Conservation (phyloP, 2,888 invertebrate genomes). For the Drosophila diplacantha region DNA sequence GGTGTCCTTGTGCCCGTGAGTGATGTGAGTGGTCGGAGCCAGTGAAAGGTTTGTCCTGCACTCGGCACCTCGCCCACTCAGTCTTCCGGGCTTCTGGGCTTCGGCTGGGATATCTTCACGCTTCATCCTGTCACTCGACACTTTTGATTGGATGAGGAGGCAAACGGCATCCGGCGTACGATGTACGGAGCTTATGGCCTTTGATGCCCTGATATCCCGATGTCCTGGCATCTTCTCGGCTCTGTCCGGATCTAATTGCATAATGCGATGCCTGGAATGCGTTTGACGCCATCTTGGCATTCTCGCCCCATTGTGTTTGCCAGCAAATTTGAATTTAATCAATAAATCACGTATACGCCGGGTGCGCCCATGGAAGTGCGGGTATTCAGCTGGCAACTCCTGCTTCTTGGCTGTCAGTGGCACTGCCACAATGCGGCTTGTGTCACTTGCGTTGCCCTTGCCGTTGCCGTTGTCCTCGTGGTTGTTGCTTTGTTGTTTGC, state of each 20-base stretch:
- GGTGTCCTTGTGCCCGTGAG: slow-evolving; percentile 13
- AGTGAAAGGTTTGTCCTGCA: slow-evolving; percentile 27
- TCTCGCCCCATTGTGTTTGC: slow-evolving; percentile 26
- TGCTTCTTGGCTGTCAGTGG: slow-evolving; percentile 24
- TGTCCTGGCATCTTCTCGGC: slow-evolving; percentile 20
- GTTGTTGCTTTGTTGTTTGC: slow-evolving; percentile 50
- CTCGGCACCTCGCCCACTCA: slow-evolving; percentile 32
- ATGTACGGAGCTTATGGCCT: slow-evolving; percentile 6
- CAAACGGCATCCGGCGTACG: not conserved
- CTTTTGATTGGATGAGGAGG: slow-evolving; percentile 17
- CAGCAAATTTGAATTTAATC: slow-evolving; percentile 61
- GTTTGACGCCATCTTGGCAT: slow-evolving; percentile 23
- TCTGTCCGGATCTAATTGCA: slow-evolving; percentile 52
- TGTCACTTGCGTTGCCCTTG: slow-evolving; percentile 22
- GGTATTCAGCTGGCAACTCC: not conserved
- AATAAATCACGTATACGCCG: slow-evolving; percentile 62
- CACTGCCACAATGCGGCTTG: slow-evolving; percentile 33
- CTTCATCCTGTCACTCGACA: slow-evolving; percentile 32
- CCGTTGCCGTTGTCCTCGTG: slow-evolving; percentile 10
- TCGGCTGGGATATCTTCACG: slow-evolving; percentile 31
- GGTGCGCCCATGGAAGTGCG: slow-evolving; percentile 25
- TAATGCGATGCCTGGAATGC: slow-evolving; percentile 47
- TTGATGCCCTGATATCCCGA: slow-evolving; percentile 22
- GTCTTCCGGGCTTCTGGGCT: not conserved
- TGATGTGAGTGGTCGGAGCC: slow-evolving; percentile 25